These are phyloP conservation scores for Lathronympha strigana DNA, from an alignment of 2,888 invertebrate genomes.

Conservation along the genomic window DNA sequence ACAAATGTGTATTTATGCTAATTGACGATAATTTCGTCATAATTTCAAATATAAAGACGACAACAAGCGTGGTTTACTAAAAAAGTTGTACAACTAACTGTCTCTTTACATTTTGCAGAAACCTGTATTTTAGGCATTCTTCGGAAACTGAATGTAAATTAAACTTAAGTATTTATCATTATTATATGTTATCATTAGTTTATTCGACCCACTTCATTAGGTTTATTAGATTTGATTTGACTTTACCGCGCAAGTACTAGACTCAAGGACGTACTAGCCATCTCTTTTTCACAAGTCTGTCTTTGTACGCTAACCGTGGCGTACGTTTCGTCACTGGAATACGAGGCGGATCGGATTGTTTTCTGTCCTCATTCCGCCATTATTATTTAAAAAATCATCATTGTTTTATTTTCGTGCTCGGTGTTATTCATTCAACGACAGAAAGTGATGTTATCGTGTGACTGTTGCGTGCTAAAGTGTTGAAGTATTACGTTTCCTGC, in stretches of 20 bases:
- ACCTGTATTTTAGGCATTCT: neutral
- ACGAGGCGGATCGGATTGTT: constrained; percentile 68
- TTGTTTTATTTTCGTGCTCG: constrained; percentile 58
- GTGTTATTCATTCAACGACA: constrained; percentile 29
- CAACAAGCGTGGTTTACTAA: constrained; percentile 53
- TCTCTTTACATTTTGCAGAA: constrained; percentile 44
- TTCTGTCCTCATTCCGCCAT: constrained; percentile 80
- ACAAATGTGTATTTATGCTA: neutral
- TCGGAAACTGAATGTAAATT: constrained; percentile 42
- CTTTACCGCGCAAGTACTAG: constrained; percentile 79
- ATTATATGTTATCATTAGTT: constrained; percentile 10
- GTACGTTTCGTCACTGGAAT: constrained; percentile 75
- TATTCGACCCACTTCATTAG: constrained; percentile 20
- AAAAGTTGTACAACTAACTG: constrained; percentile 42
- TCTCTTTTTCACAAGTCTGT: constrained; percentile 67
- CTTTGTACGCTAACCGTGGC: constrained; percentile 47
- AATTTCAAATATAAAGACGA: constrained; percentile 45
- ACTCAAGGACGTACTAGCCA: constrained; percentile 65
- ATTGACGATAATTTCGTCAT: constrained; percentile 50
- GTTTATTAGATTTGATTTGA: constrained; percentile 61
- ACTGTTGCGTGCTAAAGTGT: constrained; percentile 54
- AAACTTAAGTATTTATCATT: constrained; percentile 8
- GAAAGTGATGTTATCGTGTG: constrained; percentile 28
- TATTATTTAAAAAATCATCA: constrained; percentile 64
- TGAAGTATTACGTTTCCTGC: constrained; percentile 80